Base-by-base conservation (phyloP, 2,113 vertebrate genomes). In the Myrmecophaga tridactyla region DNA sequence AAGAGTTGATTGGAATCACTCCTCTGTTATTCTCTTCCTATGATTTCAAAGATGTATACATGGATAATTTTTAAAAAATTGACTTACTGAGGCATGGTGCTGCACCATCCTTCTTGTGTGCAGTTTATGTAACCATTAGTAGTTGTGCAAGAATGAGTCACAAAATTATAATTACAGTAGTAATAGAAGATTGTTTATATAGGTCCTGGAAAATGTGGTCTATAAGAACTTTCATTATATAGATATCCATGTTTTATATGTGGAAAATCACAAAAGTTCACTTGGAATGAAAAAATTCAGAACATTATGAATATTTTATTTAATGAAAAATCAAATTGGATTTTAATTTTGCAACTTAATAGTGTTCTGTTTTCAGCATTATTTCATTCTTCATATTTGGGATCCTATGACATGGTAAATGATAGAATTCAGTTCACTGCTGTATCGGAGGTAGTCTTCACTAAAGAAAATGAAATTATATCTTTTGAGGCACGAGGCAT, bases 161-260 rank as follows among this genome's bases (percentile, higher is more conserved):
- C 41, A 86, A 96, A 98, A 87, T 41, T 94, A 0, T 0, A 0
- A 0, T 0, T 0, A 82, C 97, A 98, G 0, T 0, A 0, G 85
- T 98, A 98, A 11, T 78, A 0, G 48, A 1, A 2, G 1, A 0
- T 90, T 93, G n/a, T 56, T 25, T 92, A 92, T 78, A 76, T 1
- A 0, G 0, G 0, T 80, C 0, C 69, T 15, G 53, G 96, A 60
- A 97, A 98, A 41, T 92, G 80, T 31, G 0, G 0, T 76, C 1
- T 84, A 3, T 58, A 1, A 0, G 0, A 0, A 0, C 0, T 0
- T 56, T 0, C 76, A 27, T 15, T 0, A 23, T 0, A 13, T n/a
- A 97, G 39, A n/a, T n/a, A n/a, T n/a, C n/a, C n/a, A n/a, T n/a
- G n/a, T n/a, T n/a, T n/a, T n/a, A n/a, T n/a, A n/a, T 1, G 0